phyloP scores from a whole-genome alignment of 1,140 invertebrate genomes.

The Drosophila gunungcola region DNA sequence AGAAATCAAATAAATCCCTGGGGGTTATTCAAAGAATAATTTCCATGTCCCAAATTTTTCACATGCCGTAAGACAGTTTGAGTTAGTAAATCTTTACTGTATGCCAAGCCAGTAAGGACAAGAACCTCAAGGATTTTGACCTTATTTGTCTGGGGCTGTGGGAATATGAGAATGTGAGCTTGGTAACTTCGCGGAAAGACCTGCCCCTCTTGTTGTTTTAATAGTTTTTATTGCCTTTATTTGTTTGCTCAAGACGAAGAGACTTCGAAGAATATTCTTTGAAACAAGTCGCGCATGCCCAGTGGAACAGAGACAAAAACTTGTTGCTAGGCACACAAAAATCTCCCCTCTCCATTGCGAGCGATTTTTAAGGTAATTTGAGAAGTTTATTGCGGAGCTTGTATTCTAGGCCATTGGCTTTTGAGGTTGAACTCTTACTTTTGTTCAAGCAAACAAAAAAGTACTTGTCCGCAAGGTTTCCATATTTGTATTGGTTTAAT shows the following conservation, averaged over 20 bases:
- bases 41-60: no score
- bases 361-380: constrained; percentile 53
- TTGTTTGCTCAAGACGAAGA: constrained; percentile 37
- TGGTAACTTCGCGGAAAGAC: constrained; percentile 68
- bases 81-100: neutral
- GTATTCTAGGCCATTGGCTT: constrained; percentile 75
- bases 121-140: constrained; percentile 84
- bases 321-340: constrained; percentile 49
- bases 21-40: neutral
- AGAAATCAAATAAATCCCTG: no score
- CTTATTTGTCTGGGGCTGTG: constrained; percentile 61
- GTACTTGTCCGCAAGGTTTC: constrained; percentile 33
- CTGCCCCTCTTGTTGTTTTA: constrained; percentile 43
- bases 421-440: constrained; percentile 67
- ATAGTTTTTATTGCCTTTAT: constrained; percentile 64
- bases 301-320: constrained; percentile 21
- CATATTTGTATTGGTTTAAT: constrained; percentile 23
- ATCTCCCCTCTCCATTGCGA: constrained; percentile 3
- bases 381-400: constrained; percentile 39
- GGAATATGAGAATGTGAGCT: constrained; percentile 36
- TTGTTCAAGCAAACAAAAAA: constrained; percentile 35
- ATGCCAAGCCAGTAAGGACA: constrained; percentile 66
- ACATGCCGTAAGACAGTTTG: neutral
- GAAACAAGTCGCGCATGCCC: constrained; percentile 32
- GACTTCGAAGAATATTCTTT: constrained; percentile 33